phyloP scores from a whole-genome alignment of 2,113 vertebrate species.

The Pelodiscus sinensis region DNA sequence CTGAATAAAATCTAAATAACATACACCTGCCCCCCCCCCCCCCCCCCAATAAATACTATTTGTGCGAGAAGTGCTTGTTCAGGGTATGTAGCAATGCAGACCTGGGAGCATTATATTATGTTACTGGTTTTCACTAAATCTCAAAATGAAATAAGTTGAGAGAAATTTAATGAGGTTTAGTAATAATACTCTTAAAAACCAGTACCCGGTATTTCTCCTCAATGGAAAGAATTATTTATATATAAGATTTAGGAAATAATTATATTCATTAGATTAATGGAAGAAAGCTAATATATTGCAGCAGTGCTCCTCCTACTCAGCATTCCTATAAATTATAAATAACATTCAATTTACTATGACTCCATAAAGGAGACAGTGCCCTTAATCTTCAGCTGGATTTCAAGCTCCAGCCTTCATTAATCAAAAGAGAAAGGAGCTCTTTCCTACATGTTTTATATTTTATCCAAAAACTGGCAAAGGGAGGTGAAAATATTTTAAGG shows the following conservation, averaged over 20 bases:
- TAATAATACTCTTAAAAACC: not conserved
- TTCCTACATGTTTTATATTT: conserved; percentile 10
- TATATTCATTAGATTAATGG: conserved; percentile 61
- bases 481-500: not conserved
- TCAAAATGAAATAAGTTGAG: not conserved
- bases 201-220: not conserved
- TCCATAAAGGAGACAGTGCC: conserved; percentile 35
- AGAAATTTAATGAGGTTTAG: not conserved
- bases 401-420: conserved; percentile 46
- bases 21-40: not conserved
- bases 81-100: not conserved
- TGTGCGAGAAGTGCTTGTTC: not conserved
- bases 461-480: conserved; percentile 17
- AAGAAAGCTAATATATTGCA: conserved; percentile 48
- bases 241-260: conserved; percentile 46
- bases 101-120: not conserved
- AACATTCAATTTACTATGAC: conserved; percentile 52
- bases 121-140: not conserved
- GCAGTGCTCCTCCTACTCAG: conserved; percentile 39
- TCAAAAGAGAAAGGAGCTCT: conserved; percentile 1
- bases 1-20: conserved; percentile 1
- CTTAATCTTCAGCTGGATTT: conserved; percentile 61
- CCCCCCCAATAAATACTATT: not conserved
- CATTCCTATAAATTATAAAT: conserved; percentile 63
- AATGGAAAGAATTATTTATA: not conserved